phyloP scores from a whole-genome alignment of 1,140 invertebrate species.

The Zaprionus camerounensis region DNA sequence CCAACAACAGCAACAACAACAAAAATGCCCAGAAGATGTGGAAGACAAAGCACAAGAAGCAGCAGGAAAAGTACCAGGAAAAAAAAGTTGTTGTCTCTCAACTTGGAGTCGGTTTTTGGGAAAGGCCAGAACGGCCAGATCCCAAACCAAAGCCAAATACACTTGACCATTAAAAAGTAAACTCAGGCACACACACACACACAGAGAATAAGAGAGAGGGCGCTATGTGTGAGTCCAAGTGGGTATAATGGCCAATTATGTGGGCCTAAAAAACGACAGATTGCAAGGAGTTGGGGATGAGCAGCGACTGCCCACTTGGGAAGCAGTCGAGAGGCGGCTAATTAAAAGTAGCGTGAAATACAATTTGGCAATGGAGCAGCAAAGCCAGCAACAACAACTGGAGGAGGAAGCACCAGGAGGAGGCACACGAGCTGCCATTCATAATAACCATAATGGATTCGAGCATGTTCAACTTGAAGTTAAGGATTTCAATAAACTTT shows the following conservation, averaged over 20 bases:
- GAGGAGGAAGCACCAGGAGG: too few species aligned
- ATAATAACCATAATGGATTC: slow-evolving; percentile 58
- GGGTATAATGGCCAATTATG: slow-evolving; percentile 76
- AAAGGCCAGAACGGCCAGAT: slow-evolving; percentile 39
- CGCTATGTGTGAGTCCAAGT: slow-evolving; percentile 51
- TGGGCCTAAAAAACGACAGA: slow-evolving; percentile 55
- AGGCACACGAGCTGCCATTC: slow-evolving; percentile 24
- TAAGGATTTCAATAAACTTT: slow-evolving; percentile 40
- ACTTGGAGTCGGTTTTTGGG: slow-evolving; percentile 43
- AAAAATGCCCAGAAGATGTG: background rate
- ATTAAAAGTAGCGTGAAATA: slow-evolving; percentile 77
- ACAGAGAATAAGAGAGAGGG: background rate
- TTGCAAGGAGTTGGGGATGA: background rate
- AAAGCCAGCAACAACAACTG: slow-evolving; percentile 5
- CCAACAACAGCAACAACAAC: slow-evolving; percentile 41
- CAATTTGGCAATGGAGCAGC: slow-evolving; percentile 53
- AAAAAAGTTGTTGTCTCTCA: slow-evolving; percentile 53
- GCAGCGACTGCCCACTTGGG: slow-evolving; percentile 14
- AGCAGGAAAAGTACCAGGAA: slow-evolving; percentile 18
- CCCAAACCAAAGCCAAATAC: slow-evolving; percentile 45
- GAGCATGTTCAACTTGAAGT: slow-evolving; percentile 49
- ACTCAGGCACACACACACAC: slow-evolving; percentile 18
- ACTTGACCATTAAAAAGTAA: slow-evolving; percentile 73
- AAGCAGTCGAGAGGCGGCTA: slow-evolving; percentile 53
- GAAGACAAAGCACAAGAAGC: slow-evolving; percentile 26